Conservation (phyloP, 2,888 invertebrate species). For the Cephus pulcher region DNA sequence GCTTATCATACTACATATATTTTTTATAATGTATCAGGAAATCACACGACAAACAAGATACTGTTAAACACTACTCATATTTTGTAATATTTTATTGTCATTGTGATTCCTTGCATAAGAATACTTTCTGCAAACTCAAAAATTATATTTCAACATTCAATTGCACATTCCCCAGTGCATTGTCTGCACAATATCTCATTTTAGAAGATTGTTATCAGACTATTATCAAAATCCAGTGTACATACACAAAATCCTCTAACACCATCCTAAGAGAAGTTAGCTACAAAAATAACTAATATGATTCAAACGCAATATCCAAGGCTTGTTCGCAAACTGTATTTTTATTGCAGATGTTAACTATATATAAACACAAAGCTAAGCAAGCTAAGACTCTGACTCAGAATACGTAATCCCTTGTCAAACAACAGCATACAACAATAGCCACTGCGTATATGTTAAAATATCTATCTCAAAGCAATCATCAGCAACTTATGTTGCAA, state of each 20-base stretch:
- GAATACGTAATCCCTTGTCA: background rate
- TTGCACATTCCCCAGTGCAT: background rate
- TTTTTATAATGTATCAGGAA: background rate
- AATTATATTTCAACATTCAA: background rate
- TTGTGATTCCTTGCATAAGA: background rate
- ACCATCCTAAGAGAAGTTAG: background rate
- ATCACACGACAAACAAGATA: background rate
- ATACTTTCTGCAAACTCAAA: background rate
- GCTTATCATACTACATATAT: background rate
- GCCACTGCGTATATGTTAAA: background rate
- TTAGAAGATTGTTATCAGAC: background rate
- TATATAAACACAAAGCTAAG: background rate
- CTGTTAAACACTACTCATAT: background rate
- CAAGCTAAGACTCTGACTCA: background rate
- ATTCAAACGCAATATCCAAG: background rate
- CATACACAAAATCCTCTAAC: background rate
- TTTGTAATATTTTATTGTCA: background rate
- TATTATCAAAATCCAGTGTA: background rate
- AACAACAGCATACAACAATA: background rate
- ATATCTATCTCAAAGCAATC: too few relatives aligned
- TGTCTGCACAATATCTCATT: background rate
- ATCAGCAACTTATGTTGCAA: background rate
- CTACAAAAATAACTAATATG: background rate
- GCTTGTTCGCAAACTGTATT: background rate
- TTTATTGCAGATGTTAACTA: background rate